Percentiles rank a stretch among this genome's conserved stretches.
Conservation (phyloP, 2,888 invertebrate species). For the Loripinus fragilis region DNA sequence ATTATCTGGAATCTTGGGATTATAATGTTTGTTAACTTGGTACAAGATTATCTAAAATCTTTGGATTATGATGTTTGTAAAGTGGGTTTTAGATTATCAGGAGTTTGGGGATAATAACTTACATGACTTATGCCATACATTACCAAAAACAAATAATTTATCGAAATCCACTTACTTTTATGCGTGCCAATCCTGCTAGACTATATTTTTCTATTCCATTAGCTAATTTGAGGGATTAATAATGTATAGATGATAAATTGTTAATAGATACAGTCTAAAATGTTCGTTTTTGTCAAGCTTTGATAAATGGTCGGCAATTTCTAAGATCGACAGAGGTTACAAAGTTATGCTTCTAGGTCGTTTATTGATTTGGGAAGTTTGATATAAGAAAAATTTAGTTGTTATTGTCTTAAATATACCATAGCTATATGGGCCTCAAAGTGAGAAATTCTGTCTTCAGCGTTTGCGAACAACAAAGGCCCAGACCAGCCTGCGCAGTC, state of each 20-base stretch:
- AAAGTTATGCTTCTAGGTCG: constrained; percentile 3
- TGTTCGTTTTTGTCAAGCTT: not conserved
- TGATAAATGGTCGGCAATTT: constrained; percentile 1
- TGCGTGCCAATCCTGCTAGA: not conserved
- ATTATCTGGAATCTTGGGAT: too few species aligned
- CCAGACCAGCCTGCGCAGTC: too few species aligned
- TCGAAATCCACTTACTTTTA: not conserved
- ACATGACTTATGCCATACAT: not conserved
- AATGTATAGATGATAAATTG: constrained; percentile 16
- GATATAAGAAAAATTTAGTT: too few species aligned
- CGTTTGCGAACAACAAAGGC: too few species aligned
- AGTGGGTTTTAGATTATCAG: too few species aligned
- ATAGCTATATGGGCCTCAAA: too few species aligned
- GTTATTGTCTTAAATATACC: too few species aligned
- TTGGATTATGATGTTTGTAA: too few species aligned
- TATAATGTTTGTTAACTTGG: too few species aligned
- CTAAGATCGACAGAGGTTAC: not conserved
- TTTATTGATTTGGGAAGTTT: not conserved
- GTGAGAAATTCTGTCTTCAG: too few species aligned
- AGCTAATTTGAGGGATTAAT: not conserved
- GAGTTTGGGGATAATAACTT: too few species aligned
- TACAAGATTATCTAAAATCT: too few species aligned
- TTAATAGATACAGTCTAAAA: not conserved
- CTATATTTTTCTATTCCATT: not conserved
- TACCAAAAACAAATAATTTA: not conserved